Evolutionary conservation across 2,113 vertebrate genomes (phyloP).

Genomic region (Nycticorax nycticorax): DNA sequence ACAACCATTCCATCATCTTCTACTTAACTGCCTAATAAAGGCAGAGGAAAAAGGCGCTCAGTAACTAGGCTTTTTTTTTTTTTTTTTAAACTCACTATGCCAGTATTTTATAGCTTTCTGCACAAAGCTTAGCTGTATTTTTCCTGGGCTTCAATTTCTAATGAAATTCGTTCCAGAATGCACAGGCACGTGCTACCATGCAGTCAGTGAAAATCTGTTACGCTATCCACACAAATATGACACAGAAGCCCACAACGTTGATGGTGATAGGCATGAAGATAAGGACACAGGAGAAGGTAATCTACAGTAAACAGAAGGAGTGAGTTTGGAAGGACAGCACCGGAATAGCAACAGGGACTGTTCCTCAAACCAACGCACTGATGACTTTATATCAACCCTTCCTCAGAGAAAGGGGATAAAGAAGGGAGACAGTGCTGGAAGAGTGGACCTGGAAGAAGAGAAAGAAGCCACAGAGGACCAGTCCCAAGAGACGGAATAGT

Average conservation of each 20-base stretch:
- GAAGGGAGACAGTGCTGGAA: not conserved
- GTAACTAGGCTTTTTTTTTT: not conserved
- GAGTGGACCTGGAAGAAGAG: not conserved
- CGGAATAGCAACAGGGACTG: no score
- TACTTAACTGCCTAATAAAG: not conserved
- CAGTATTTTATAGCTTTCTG: not conserved
- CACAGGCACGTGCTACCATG: not conserved
- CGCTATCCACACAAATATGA: fast-evolving
- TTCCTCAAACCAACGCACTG: not conserved
- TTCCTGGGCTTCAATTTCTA: not conserved
- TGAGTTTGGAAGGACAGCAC: not conserved
- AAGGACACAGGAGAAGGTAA: not conserved
- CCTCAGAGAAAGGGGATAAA: not conserved
- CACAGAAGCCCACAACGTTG: fast-evolving
- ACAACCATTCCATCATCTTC: not conserved
- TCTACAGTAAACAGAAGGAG: not conserved
- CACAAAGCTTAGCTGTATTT: not conserved
- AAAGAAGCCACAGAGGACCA: not conserved
- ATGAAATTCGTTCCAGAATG: not conserved
- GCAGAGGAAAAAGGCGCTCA: not conserved
- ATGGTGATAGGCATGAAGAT: not conserved
- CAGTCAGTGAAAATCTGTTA: fast-evolving
- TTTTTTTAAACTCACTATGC: not conserved
- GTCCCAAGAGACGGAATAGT: not conserved
- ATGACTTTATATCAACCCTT: not conserved